Base-by-base conservation (phyloP, 2,888 invertebrate genomes). In the Tillus elongatus region DNA sequence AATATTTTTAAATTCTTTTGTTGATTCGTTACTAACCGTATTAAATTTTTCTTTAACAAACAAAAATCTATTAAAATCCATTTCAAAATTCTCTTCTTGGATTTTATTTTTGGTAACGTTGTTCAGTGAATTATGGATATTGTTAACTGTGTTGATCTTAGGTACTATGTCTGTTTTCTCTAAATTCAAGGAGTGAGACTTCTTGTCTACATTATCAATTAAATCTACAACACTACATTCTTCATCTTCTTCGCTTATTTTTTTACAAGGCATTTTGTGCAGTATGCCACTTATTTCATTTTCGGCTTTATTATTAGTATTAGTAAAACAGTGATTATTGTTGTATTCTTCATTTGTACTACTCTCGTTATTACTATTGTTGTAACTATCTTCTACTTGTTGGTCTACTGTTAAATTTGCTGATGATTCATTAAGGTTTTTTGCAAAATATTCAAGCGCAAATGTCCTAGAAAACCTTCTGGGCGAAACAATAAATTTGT, bases 401-500 rank as follows among this genome's bases (percentile, higher is more conserved):
- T n/a, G n/a, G n/a, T n/a, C n/a, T n/a, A n/a, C n/a, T n/a, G n/a
- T n/a, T n/a, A n/a, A n/a, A n/a, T n/a, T n/a, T n/a, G n/a, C n/a
- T n/a, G n/a, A n/a, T n/a, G n/a, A n/a, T n/a, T n/a, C 32, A 32
- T 13, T 13, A 4, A 13, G 9, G 4, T 32, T 32, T 32, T 13
- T 19, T n/a, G 6, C 24, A 6, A 42, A 37, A n/a, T 19, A 19
- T 8, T 19, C 24, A 8, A 19, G n/a, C 6, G 6, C n/a, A 19
- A 19, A 19, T n/a, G 24, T n/a, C n/a, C 24, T 19, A 6, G 24
- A 19, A 19, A 19, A 19, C n/a, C 24, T 19, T n/a, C 24, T 19
- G n/a, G 24, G 24, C 24, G 24, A 19, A 8, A 8, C n/a, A 6
- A 33, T 19, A 8, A 51, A 43, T 33, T 46, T 40, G 36, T 57